Base-by-base conservation (phyloP, 2,113 vertebrate species). In the Callipepla californica region DNA sequence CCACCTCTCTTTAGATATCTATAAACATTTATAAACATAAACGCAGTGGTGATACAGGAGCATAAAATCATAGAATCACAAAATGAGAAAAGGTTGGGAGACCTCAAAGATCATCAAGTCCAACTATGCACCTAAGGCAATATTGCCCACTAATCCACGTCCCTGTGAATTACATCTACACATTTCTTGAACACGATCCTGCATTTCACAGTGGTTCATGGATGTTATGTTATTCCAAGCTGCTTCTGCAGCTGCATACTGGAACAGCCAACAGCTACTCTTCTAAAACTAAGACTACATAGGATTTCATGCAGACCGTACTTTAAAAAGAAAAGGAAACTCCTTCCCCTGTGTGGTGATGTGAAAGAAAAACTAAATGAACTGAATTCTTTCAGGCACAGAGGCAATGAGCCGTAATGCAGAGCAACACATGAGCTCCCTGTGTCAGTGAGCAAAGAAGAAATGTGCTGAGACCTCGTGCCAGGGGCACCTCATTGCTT, bases 391-490 rank as follows among this genome's bases (percentile, higher is more conserved):
- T 85, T 58, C 74, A 62, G 0, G 1, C 13, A 6, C 2, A 1
- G 40, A 79, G 47, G 16, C 92, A 83, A 28, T 2, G 32, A 90
- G 85, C 47, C 1, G 0, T 44, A 40, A 40, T 1, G 0, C 28
- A n/a, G 68, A 63, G 88, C 72, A 90, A 72, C n/a, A 45, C 12
- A 11, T 4, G 9, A 25, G 72, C 38, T 68, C 73, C 14, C 38
- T 9, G 5, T 0, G 6, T 7, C 66, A 81, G 76, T 34, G 36
- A 80, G 58, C 0, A 1, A 40, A 36, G 62, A 58, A 55, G 40
- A 79, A 81, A 85, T 0, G 0, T 70, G 18, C 36, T 0, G 1
- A 79, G 74, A 50, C 30, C 77, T 72, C 2, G 0, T 38, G 74
- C 58, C 86, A 92, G 83, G 84, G 42, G 67, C 62, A 58, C 34